Evolutionary conservation across 2,113 vertebrate genomes (phyloP).

Genomic region (Eretmochelys imbricata): DNA sequence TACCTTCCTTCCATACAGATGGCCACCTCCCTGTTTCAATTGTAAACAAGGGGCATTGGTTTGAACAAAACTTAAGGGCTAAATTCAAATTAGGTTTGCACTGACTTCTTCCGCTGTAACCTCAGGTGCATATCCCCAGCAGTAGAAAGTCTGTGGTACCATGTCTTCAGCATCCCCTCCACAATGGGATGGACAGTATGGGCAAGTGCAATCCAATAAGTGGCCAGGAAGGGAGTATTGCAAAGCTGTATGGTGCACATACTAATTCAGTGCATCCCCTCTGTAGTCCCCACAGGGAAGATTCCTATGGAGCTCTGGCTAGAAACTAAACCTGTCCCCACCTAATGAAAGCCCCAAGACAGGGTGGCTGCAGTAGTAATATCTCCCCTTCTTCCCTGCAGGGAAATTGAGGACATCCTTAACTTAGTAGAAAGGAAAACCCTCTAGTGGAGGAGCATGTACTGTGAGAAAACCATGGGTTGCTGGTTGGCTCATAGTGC

Average conservation of each 20-base stretch:
- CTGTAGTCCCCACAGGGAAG: background rate
- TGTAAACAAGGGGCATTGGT: background rate
- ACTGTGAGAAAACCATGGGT: fast-evolving
- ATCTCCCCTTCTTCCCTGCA: background rate
- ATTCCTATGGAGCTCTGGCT: background rate
- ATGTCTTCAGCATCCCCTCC: background rate
- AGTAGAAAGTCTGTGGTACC: background rate
- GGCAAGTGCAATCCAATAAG: background rate
- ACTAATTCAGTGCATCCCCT: background rate
- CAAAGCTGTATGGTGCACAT: background rate
- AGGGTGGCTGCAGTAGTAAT: background rate
- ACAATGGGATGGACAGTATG: background rate
- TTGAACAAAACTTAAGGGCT: background rate
- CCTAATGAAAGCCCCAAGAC: background rate
- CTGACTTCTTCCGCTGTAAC: background rate
- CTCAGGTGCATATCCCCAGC: background rate
- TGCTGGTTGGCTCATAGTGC: background rate
- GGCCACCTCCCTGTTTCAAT: background rate
- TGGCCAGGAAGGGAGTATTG: background rate
- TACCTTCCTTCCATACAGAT: background rate
- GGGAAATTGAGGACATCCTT: background rate
- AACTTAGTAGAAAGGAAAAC: background rate
- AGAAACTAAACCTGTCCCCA: background rate
- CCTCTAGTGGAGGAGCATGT: background rate
- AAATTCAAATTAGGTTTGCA: too few species aligned